These are phyloP conservation scores for Goniozus legneri DNA, from an alignment of 1,140 invertebrate species.

Conservation along the genomic window DNA sequence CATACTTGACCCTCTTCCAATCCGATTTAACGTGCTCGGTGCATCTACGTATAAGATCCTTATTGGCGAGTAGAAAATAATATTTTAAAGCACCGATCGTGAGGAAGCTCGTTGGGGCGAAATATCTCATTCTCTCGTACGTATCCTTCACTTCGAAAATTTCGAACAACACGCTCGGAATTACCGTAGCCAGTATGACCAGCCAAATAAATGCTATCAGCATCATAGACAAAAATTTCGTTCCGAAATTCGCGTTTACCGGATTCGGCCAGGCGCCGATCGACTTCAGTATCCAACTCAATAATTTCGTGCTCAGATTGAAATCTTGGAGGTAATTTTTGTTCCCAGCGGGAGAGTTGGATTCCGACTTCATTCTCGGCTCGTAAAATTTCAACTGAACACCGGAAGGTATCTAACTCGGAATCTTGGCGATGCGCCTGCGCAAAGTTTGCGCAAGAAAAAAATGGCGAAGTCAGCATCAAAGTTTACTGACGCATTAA, in stretches of 20 bases:
- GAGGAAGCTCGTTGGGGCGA: constrained; percentile 31
- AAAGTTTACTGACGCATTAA: too few relatives aligned
- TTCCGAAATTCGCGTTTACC: too few relatives aligned
- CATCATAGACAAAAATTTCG: too few relatives aligned
- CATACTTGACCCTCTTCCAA: constrained; percentile 18
- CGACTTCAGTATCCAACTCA: constrained; percentile 20
- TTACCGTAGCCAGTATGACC: not conserved
- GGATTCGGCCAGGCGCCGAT: constrained; percentile 22
- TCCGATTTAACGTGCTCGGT: constrained; percentile 28
- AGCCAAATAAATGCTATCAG: too few relatives aligned
- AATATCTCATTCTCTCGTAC: constrained; percentile 19
- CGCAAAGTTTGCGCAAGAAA: too few relatives aligned
- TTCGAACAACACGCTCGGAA: constrained; percentile 3
- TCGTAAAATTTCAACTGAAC: too few relatives aligned
- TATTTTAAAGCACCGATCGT: constrained; percentile 31
- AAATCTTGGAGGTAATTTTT: not conserved
- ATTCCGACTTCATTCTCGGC: too few relatives aligned
- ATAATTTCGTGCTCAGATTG: constrained; percentile 13
- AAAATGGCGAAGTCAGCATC: too few relatives aligned
- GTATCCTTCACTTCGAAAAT: constrained; percentile 3
- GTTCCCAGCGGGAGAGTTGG: too few relatives aligned
- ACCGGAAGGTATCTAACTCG: too few relatives aligned
- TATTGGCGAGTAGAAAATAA: constrained; percentile 15
- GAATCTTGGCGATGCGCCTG: too few relatives aligned
- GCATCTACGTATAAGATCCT: constrained; percentile 21